These are phyloP conservation scores for Cataglyphis livida DNA, from an alignment of 2,888 invertebrate species.

Conservation along the genomic window DNA sequence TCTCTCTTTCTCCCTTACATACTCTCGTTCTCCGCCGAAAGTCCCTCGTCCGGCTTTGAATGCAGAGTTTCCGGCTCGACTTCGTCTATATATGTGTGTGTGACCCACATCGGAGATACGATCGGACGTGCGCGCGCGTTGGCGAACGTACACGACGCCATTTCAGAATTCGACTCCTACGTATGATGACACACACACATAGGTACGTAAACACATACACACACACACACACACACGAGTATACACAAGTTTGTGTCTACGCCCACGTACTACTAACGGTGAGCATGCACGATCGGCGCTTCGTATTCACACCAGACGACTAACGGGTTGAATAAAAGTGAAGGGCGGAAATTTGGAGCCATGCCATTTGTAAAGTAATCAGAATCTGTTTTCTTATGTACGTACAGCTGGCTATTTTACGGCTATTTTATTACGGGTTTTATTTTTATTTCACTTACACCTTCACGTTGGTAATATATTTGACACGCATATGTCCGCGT, in stretches of 20 bases:
- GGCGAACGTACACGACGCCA: conserved; percentile 47
- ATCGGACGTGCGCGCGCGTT: conserved; percentile 67
- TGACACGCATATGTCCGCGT: neutral
- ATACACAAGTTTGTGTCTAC: neutral
- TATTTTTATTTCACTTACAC: neutral
- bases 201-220: neutral
- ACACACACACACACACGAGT: conserved; percentile 25
- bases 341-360: conserved; percentile 33
- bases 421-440: neutral
- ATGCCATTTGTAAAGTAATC: conserved; percentile 34
- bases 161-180: conserved; percentile 56
- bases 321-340: conserved; percentile 12
- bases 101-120: conserved; percentile 81
- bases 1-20: conserved; percentile 34
- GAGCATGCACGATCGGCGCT: conserved; percentile 14
- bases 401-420: neutral
- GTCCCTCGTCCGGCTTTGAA: conserved; percentile 72
- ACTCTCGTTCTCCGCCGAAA: conserved; percentile 66
- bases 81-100: conserved; percentile 74
- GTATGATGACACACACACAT: conserved; percentile 35
- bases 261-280: conserved; percentile 2
- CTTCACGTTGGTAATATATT: neutral
- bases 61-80: conserved; percentile 72
- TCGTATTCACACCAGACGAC: conserved; percentile 13
- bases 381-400: conserved; percentile 10